Conservation (phyloP, 2,888 invertebrate genomes). For the Mesorhabditis sp. region DNA sequence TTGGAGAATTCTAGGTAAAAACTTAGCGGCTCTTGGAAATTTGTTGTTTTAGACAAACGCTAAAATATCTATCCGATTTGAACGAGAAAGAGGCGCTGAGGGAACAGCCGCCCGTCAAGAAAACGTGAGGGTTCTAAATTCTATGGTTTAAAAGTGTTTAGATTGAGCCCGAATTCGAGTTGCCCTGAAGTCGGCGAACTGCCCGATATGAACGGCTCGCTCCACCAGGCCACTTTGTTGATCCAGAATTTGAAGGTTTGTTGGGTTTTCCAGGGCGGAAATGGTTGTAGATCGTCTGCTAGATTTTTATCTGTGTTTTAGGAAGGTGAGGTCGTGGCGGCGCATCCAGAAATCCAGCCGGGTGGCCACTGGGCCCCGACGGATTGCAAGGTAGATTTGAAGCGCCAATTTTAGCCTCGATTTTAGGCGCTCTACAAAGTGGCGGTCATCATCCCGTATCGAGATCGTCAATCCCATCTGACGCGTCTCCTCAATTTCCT, state of each 20-base stretch:
- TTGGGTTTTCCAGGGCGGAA: not conserved
- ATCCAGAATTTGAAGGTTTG: slow-evolving; percentile 48
- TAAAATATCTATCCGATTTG: not conserved
- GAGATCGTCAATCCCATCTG: slow-evolving; percentile 57
- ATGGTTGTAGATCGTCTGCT: not conserved
- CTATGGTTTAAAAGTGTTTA: not conserved
- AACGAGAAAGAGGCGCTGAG: not conserved
- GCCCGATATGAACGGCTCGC: slow-evolving; percentile 31
- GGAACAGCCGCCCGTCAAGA: too few relatives aligned
- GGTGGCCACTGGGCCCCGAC: slow-evolving; percentile 56
- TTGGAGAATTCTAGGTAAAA: not conserved
- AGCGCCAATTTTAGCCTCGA: not conserved
- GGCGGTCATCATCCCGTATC: slow-evolving; percentile 59
- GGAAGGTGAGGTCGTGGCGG: slow-evolving; percentile 35
- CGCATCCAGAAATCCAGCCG: slow-evolving; percentile 45
- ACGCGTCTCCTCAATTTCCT: slow-evolving; percentile 56
- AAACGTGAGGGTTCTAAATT: not conserved
- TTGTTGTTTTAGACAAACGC: slow-evolving; percentile 1
- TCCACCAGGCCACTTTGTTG: slow-evolving; percentile 48
- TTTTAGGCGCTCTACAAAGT: slow-evolving; percentile 43
- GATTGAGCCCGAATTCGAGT: slow-evolving; percentile 5
- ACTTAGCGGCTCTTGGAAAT: not conserved
- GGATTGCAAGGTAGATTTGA: slow-evolving; percentile 43
- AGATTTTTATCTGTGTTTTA: slow-evolving; percentile 7
- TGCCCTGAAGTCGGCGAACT: slow-evolving; percentile 30